These are phyloP conservation scores for Linyphia triangularis DNA, from an alignment of 2,888 invertebrate genomes.

Conservation along the genomic window DNA sequence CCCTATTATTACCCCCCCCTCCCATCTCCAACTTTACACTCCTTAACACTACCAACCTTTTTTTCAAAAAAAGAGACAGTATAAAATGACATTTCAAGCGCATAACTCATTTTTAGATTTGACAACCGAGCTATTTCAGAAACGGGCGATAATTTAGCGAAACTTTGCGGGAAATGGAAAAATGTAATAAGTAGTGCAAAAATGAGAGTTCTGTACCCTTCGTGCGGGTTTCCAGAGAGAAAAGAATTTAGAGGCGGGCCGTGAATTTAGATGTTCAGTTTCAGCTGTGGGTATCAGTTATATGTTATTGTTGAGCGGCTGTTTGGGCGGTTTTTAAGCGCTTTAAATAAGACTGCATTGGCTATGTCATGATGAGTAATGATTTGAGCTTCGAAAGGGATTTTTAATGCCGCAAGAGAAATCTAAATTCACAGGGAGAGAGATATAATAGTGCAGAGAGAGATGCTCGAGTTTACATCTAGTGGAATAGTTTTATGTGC, in stretches of 20 bases:
- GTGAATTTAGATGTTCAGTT: constrained; percentile 15
- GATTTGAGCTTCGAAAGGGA: background rate
- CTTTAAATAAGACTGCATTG: constrained; percentile 40
- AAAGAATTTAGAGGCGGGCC: constrained; percentile 26
- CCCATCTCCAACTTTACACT: no score
- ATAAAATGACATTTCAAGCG: background rate
- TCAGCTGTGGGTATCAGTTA: constrained; percentile 30
- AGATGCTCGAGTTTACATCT: no score
- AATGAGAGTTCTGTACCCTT: background rate
- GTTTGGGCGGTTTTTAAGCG: constrained; percentile 36
- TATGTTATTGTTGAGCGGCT: constrained; percentile 21
- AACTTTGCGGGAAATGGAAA: background rate
- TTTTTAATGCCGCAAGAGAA: background rate
- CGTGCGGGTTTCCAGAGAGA: background rate
- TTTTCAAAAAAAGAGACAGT: background rate
- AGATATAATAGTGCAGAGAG: no score
- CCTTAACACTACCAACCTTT: background rate
- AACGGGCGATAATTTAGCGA: background rate
- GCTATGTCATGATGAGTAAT: constrained; percentile 36
- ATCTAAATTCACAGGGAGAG: no score
- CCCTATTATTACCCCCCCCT: no score
- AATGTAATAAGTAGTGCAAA: background rate
- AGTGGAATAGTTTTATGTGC: no score
- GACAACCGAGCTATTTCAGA: background rate
- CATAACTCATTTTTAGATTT: background rate